phyloP scores from a whole-genome alignment of 2,797 vertebrate species.

The Peromyscus aztecus region DNA sequence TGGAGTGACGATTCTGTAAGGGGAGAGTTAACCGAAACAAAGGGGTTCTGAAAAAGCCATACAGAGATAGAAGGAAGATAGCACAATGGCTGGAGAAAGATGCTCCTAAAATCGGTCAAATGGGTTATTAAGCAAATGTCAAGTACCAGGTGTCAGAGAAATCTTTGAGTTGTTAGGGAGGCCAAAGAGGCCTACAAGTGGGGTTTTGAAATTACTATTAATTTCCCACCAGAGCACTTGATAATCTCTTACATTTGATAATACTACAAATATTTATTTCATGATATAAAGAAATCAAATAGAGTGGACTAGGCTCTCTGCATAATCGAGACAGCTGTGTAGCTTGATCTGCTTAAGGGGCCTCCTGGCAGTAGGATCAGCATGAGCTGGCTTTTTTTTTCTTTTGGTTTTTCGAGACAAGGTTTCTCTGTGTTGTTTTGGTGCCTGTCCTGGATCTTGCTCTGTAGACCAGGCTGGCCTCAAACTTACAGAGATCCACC shows the following conservation, averaged over 20 bases:
- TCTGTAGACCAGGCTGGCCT: no score
- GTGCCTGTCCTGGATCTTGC: no score
- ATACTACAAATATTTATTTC: neutral
- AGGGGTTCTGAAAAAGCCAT: neutral
- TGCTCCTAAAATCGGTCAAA: neutral
- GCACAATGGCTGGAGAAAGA: neutral
- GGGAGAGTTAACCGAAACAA: neutral
- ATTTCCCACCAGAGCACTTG: neutral
- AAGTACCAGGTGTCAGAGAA: neutral
- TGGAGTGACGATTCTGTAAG: neutral
- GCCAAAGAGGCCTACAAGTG: neutral
- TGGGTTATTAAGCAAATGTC: neutral
- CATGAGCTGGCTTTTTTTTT: no score
- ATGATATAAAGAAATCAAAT: neutral
- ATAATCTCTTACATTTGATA: neutral
- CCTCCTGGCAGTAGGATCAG: no score
- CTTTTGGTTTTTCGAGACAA: no score
- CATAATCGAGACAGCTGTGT: no score
- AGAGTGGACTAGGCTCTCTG: no score
- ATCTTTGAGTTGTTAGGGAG: neutral
- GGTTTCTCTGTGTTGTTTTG: no score
- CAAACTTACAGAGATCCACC: no score
- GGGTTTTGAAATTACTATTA: neutral
- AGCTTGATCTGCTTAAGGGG: no score
- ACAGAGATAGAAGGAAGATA: neutral